Percentiles rank a stretch among this genome's conserved stretches.
phyloP scores from a whole-genome alignment of 1,140 invertebrate species.

The Brachionus angularis region DNA sequence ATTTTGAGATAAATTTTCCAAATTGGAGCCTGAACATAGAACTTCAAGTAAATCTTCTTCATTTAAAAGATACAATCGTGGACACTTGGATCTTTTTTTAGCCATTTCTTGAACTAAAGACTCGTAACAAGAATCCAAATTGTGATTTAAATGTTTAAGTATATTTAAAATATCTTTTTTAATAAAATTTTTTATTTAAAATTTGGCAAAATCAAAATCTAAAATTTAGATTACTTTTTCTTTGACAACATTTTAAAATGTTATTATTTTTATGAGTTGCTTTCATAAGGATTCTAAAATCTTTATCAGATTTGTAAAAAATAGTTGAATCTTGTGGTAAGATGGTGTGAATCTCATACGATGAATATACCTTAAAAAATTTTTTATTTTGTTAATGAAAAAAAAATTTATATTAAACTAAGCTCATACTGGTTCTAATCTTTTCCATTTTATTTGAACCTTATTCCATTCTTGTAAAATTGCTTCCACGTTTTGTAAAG shows the following conservation, averaged over 20 bases:
- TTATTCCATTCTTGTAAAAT: conserved; percentile 55
- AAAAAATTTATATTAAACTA: neutral
- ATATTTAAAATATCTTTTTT: conserved; percentile 52
- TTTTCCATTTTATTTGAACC: conserved; percentile 57
- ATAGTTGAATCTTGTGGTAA: conserved; percentile 52
- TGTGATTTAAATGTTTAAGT: conserved; percentile 53
- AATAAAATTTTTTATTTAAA: neutral
- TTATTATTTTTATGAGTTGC: conserved; percentile 58
- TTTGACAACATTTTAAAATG: conserved; percentile 56
- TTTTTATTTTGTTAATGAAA: neutral
- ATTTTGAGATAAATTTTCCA: conserved; percentile 27
- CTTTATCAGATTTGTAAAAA: conserved; percentile 52
- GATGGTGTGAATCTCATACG: conserved; percentile 51
- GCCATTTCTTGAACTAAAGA: conserved; percentile 44
- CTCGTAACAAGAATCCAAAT: conserved; percentile 50
- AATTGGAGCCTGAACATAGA: conserved; percentile 18
- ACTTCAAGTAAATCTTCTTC: conserved; percentile 40
- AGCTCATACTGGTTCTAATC: conserved; percentile 53
- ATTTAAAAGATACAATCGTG: conserved; percentile 21
- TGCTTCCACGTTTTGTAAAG: conserved; percentile 56
- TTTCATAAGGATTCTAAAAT: conserved; percentile 55
- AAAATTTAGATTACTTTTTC: conserved; percentile 51
- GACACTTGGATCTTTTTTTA: conserved; percentile 31
- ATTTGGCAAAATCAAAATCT: neutral
- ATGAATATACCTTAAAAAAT: conserved; percentile 50